Evolutionary conservation across 2,113 vertebrate genomes (phyloP), one percentile per base, ranked within the genome.

Genomic region (Mionectes macconnelli): DNA sequence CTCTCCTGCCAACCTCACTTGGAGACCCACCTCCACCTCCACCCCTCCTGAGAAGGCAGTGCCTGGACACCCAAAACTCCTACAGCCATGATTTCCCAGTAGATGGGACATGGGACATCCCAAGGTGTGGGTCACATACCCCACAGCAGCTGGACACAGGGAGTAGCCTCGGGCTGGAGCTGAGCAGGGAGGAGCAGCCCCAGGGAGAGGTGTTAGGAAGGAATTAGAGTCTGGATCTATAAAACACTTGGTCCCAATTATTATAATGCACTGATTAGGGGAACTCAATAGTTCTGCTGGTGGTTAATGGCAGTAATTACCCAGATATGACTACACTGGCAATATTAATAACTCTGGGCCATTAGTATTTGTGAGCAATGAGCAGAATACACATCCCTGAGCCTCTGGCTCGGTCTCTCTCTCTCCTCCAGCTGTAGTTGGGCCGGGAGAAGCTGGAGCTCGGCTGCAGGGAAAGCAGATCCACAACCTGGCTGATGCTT

Each of bases 221-320:
- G 89, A 97, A 97, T 97, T 97, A 95, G 82, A 37, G 72, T 86
- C 89, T 13, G 17, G 94, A 93, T 97, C 96, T 94, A 96, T 97
- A 97, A 97, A 97, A 87, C 97, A 95, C 94, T 96, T 94, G 95
- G 93, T 96, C 94, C 95, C 95, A 96, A 97, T 97, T 96, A 97
- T 93, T 95, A 77, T 96, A 97, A 97, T 95, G 94, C 92, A 92
- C 96, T 96, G 96, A 97, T 97, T 96, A 97, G 84, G 86, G 92
- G 93, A 97, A 93, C 96, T 97, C 95, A 96, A 95, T 95, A 97
- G 95, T 95, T 96, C 96, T 94, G 94, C 93, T 97, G 96, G 94
- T 95, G 94, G 90, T 95, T 96, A 96, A 95, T 97, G 92, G 95
- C 86, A 84, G 96, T 93, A 97, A 97, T 97, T 97, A 97, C 90